These are phyloP conservation scores for Pocillopora meandrina DNA, from an alignment of 92 coral and sea anemone species.

Conservation along the genomic window DNA sequence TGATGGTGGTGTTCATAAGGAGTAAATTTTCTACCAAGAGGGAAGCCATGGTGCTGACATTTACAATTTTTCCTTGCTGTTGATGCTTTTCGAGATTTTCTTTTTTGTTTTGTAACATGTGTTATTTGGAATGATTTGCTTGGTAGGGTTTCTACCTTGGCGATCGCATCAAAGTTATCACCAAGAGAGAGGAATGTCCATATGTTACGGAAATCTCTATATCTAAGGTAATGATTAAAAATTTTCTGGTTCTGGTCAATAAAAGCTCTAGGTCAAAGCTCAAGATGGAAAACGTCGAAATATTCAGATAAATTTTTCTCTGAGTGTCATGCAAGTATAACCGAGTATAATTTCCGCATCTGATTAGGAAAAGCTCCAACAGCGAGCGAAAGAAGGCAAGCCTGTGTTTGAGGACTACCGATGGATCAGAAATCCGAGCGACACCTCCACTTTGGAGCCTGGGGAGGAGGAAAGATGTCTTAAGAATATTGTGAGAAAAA, in stretches of 20 bases:
- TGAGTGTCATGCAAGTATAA: background rate
- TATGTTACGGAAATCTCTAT: conserved; percentile 83
- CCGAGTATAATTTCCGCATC: background rate
- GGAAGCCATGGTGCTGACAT: background rate
- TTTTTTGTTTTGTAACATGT: background rate
- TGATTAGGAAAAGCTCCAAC: conserved; percentile 76
- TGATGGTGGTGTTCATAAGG: too few relatives aligned
- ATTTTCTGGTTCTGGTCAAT: too few relatives aligned
- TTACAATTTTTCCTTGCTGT: background rate
- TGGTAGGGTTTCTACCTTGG: conserved; percentile 85
- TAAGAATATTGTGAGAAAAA: conserved; percentile 56
- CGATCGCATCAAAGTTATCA: conserved; percentile 78
- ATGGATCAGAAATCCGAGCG: conserved; percentile 85
- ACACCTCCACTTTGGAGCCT: conserved; percentile 61
- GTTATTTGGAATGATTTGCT: background rate
- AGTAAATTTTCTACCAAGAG: too few relatives aligned
- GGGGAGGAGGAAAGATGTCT: conserved; percentile 75
- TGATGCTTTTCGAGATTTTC: background rate
- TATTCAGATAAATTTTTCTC: too few relatives aligned
- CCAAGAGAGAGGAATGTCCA: conserved; percentile 82
- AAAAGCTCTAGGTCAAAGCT: too few relatives aligned
- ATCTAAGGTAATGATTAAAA: conserved; percentile 60
- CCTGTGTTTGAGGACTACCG: conserved; percentile 89
- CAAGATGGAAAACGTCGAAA: too few relatives aligned
- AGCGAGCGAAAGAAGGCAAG: conserved; percentile 78